Evolutionary conservation across 2,888 invertebrate genomes (phyloP).

Genomic region (Rhamnusium bicolor): DNA sequence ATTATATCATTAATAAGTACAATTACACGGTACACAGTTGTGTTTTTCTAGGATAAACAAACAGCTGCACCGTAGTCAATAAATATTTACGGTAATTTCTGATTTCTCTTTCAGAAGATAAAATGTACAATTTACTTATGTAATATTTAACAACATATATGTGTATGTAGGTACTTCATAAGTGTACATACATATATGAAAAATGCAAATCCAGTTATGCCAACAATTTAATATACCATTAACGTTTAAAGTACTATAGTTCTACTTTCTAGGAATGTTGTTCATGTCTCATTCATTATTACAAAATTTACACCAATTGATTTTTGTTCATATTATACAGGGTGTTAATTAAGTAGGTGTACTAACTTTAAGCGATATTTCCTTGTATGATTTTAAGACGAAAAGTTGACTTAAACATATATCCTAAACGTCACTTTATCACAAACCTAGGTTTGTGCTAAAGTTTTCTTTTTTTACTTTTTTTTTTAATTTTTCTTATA

Average conservation of each 20-base stretch:
- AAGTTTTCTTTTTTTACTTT: too few species aligned
- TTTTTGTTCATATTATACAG: too few species aligned
- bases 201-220: not conserved
- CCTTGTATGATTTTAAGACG: too few species aligned
- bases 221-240: not conserved
- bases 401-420: too few species aligned
- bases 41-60: conserved; percentile 21
- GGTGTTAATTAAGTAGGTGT: too few species aligned
- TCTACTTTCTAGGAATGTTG: conserved; percentile 18
- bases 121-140: too few species aligned
- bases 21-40: not conserved
- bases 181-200: not conserved
- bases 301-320: too few species aligned
- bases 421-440: too few species aligned
- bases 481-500: too few species aligned
- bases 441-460: too few species aligned
- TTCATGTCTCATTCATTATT: not conserved
- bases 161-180: not conserved
- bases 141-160: conserved; percentile 4
- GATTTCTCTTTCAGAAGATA: conserved; percentile 27
- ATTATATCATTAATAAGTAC: not conserved
- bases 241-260: not conserved
- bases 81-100: conserved; percentile 5
- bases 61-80: not conserved
- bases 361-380: too few species aligned